Evolutionary conservation across 2,888 invertebrate genomes (phyloP).

Genomic region (Cosmorhoe ocellata): DNA sequence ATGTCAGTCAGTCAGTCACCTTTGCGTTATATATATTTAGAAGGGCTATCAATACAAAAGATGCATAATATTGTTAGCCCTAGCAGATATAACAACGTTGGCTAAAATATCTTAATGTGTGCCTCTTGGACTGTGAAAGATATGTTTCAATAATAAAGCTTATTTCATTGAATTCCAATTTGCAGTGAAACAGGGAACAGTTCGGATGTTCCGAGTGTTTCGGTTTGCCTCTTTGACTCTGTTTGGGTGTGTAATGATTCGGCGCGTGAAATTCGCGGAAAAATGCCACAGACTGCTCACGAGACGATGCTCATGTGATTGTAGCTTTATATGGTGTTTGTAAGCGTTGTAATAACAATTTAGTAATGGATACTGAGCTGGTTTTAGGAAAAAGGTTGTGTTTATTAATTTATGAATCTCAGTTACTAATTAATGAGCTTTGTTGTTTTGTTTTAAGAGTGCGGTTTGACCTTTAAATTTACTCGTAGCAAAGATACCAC

Average conservation of each 20-base stretch:
- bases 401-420: neutral
- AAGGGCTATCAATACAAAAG: too few relatives aligned
- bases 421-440: too few relatives aligned
- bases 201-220: constrained; percentile 77
- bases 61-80: too few relatives aligned
- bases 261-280: constrained; percentile 76
- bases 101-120: too few relatives aligned
- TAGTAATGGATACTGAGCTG: neutral
- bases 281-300: constrained; percentile 60
- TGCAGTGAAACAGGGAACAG: constrained; percentile 34
- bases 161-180: neutral
- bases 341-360: constrained; percentile 3
- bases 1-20: too few relatives aligned
- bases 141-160: too few relatives aligned
- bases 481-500: too few relatives aligned
- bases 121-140: too few relatives aligned
- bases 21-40: too few relatives aligned
- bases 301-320: constrained; percentile 8
- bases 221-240: constrained; percentile 81
- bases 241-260: constrained; percentile 81
- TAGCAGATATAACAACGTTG: too few relatives aligned
- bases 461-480: too few relatives aligned
- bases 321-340: constrained; percentile 2
- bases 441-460: too few relatives aligned
- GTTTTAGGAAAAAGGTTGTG: neutral